Conservation (phyloP, 2,888 invertebrate genomes). For the Margaritifera margaritifera region DNA sequence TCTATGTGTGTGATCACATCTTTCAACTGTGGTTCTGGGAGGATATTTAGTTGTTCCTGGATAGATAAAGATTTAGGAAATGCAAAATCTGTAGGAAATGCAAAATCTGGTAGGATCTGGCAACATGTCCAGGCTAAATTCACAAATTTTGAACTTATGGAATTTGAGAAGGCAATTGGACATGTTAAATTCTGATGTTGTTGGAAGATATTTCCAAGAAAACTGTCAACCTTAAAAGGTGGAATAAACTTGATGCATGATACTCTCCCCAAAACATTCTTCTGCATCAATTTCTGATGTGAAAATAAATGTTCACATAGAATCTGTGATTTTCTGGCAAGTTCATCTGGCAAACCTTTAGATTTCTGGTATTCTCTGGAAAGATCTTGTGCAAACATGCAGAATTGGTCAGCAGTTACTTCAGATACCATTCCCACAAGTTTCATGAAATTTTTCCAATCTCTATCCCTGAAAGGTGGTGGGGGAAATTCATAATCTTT, state of each 20-base stretch:
- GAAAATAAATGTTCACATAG: conserved; percentile 15
- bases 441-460: conserved; percentile 26
- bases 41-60: conserved; percentile 2
- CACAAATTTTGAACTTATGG: no score
- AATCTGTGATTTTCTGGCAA: conserved; percentile 10
- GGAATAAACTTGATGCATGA: conserved; percentile 15
- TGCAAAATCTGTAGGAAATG: no score
- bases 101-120: no score
- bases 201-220: background rate
- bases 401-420: conserved; percentile 16
- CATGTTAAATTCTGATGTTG: background rate
- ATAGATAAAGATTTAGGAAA: no score
- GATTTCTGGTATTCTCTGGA: conserved; percentile 1
- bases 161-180: no score
- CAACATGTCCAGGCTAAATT: no score
- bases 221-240: background rate
- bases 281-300: background rate
- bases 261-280: conserved; percentile 5
- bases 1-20: conserved; percentile 11
- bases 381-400: conserved; percentile 24
- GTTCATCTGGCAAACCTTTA: background rate
- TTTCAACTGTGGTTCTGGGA: conserved; percentile 5
- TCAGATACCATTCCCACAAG: conserved; percentile 23
- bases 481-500: conserved; percentile 14
- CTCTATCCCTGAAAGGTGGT: background rate